Conservation (phyloP, 2,888 invertebrate genomes). For the Trypoxylon attenuatum region DNA sequence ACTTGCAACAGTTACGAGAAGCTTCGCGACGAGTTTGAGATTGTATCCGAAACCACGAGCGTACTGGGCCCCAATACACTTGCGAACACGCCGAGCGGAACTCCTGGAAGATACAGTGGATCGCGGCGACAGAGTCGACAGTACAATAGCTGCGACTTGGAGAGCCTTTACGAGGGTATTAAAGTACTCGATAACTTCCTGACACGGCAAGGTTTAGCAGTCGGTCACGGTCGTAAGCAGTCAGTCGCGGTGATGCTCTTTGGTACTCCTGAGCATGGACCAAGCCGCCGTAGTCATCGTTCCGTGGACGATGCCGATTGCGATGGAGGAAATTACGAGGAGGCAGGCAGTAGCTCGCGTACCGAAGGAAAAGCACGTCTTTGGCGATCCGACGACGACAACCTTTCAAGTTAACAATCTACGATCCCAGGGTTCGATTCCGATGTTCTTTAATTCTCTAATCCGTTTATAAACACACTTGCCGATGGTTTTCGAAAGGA, state of each 20-base stretch:
- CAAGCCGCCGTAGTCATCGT: neutral
- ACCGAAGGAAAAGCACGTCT: no score
- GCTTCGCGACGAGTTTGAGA: slow-evolving; percentile 61
- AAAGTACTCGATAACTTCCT: slow-evolving; percentile 64
- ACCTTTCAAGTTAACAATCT: slow-evolving; percentile 8
- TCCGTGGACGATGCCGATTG: neutral
- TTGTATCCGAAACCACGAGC: slow-evolving; percentile 42
- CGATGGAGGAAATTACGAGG: neutral
- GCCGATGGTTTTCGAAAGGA: neutral
- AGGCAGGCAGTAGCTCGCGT: no score
- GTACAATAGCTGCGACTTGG: slow-evolving; percentile 59
- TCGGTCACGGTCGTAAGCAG: slow-evolving; percentile 5
- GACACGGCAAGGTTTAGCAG: slow-evolving; percentile 31
- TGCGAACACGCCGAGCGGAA: neutral
- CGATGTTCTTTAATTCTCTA: neutral
- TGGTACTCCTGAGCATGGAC: slow-evolving; percentile 52
- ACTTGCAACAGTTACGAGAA: slow-evolving; percentile 60
- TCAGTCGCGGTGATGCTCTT: slow-evolving; percentile 54
- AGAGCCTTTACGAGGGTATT: slow-evolving; percentile 65
- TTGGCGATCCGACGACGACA: slow-evolving; percentile 38
- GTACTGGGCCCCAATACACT: no score
- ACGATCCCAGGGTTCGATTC: neutral
- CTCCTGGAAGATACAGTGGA: neutral
- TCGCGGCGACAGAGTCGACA: neutral
- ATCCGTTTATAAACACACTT: no score